These are phyloP conservation scores for Lottia gigantea DNA, from an alignment of 2,888 invertebrate genomes.

Conservation along the genomic window DNA sequence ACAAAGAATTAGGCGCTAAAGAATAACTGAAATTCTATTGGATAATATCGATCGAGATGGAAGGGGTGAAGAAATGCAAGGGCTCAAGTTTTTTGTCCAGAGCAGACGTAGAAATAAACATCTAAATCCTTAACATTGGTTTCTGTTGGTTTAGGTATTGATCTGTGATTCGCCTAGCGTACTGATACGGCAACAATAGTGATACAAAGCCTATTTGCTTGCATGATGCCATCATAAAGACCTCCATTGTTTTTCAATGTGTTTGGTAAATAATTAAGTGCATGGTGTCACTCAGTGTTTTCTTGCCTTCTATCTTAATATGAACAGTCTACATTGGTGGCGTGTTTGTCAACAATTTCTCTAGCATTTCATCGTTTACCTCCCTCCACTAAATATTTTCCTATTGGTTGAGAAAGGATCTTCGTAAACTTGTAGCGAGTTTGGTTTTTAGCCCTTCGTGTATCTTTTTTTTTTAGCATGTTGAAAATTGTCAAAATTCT, in stretches of 20 bases:
- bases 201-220: slow-evolving; percentile 7
- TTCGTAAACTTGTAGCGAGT: not conserved
- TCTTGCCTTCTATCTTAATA: slow-evolving; percentile 13
- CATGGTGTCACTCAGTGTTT: slow-evolving; percentile 15
- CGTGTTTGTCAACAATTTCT: slow-evolving; percentile 11
- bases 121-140: slow-evolving; percentile 16
- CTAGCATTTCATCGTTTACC: not conserved
- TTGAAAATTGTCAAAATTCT: not conserved
- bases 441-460: not conserved
- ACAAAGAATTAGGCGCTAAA: slow-evolving; percentile 3
- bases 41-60: not conserved
- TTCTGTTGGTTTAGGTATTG: slow-evolving; percentile 13
- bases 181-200: slow-evolving; percentile 4
- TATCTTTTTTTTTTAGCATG: not conserved
- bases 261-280: slow-evolving; percentile 13
- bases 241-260: slow-evolving; percentile 10
- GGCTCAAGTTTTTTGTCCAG: not conserved
- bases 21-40: slow-evolving; percentile 6
- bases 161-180: slow-evolving; percentile 12
- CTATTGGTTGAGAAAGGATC: slow-evolving; percentile 6
- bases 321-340: slow-evolving; percentile 17
- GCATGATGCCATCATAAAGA: slow-evolving; percentile 16
- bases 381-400: slow-evolving; percentile 13
- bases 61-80: not conserved
- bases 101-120: slow-evolving; percentile 13